Evolutionary conservation across 2,113 vertebrate genomes (phyloP), one percentile per base, ranked within the genome.

Genomic region (Silurus meridionalis): DNA sequence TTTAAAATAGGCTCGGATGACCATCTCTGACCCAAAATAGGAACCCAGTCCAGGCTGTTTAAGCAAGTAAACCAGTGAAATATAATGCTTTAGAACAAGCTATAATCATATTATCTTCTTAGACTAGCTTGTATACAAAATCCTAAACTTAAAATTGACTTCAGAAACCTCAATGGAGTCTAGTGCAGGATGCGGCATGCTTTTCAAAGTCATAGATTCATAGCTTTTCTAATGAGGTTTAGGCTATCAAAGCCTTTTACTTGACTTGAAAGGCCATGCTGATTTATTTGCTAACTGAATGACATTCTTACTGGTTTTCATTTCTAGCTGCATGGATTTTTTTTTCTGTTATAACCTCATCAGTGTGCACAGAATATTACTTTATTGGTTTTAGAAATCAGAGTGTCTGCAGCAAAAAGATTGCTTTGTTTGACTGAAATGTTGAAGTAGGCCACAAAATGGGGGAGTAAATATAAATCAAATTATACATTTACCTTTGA

Each of bases 1-100:
- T 67, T 60, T 52, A 78, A 69, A 84, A 85, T 77, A 57, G 64
- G 86, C 80, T 85, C 78, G 74, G 21, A 67, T 85, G 63, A 60
- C 83, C 55, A 83, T 86, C 85, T 80, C 69, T 64, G 13, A 88
- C 86, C 90, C 75, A 72, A 67, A 88, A 89, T 37, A 71, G 83
- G 66, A 74, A 84, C 87, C 72, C 86, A 89, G 78, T 87, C 88
- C 77, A 63, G 60, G 17, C 64, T 86, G 21, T 78, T 85, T 23
- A 77, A 53, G 37, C 9, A 87, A 84, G 19, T 84, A 81, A 86
- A 67, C 82, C 77, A 66, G 21, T 66, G 60, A 79, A 90, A 91
- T 83, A 81, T 48, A 57, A 88, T 87, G 80, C 64, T 74, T 67
- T 25, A 9, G 23, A 28, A 69, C 6, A 83, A 19, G 78, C 72